Conservation (phyloP, 2,113 vertebrate genomes). For the Paratilapia polleni region DNA sequence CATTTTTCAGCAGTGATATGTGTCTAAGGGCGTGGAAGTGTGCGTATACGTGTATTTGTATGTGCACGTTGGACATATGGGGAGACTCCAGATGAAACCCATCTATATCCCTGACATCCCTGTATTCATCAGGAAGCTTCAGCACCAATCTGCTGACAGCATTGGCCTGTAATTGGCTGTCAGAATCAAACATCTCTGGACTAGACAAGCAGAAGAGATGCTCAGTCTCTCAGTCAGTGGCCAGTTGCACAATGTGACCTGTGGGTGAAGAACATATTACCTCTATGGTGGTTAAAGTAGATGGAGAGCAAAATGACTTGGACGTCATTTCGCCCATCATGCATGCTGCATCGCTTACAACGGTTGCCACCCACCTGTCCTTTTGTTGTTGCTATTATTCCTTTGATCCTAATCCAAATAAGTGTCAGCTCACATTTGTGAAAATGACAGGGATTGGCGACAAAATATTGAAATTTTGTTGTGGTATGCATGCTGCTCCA, state of each 20-base stretch:
- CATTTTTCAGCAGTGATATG: constrained; percentile 49
- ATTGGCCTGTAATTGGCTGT: constrained; percentile 51
- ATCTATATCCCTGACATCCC: constrained; percentile 53
- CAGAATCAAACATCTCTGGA: constrained; percentile 48
- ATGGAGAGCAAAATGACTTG: background rate
- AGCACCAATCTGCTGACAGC: constrained; percentile 63
- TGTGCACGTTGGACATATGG: constrained; percentile 37
- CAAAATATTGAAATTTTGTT: constrained; percentile 51
- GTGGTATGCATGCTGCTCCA: constrained; percentile 9
- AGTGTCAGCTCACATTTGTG: constrained; percentile 49
- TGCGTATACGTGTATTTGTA: constrained; percentile 9
- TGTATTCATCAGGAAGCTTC: constrained; percentile 55
- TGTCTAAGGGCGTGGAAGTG: constrained; percentile 8
- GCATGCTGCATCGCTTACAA: background rate
- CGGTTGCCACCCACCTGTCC: constrained; percentile 26
- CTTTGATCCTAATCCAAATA: constrained; percentile 58
- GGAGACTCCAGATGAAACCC: constrained; percentile 63
- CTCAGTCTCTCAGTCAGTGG: background rate
- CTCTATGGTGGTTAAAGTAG: background rate
- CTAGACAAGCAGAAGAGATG: background rate
- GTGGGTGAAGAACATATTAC: background rate
- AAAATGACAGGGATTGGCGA: constrained; percentile 45
- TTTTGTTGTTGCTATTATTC: constrained; percentile 13
- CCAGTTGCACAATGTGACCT: background rate
- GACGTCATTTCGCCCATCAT: background rate